These are phyloP conservation scores for Poecile montanus DNA, from an alignment of 2,797 vertebrate genomes.

Conservation along the genomic window DNA sequence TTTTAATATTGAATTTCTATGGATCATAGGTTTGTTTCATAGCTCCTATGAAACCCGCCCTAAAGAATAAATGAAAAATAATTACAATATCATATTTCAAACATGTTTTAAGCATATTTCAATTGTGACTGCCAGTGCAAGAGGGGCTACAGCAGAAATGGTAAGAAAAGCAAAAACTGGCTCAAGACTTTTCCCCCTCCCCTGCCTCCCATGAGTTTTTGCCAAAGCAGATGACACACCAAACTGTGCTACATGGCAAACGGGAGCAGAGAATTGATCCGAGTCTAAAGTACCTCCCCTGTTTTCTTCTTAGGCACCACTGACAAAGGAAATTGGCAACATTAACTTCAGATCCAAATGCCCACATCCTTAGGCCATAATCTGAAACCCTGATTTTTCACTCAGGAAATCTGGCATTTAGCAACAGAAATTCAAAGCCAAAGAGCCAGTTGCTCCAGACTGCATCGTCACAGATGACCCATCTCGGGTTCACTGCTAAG, in stretches of 20 bases:
- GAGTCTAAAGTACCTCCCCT: neutral
- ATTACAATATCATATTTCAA: neutral
- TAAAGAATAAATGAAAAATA: neutral
- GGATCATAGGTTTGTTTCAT: neutral
- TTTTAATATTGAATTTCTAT: slow-evolving; percentile 12
- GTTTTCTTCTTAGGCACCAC: neutral
- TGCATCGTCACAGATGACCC: neutral
- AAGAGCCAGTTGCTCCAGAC: neutral
- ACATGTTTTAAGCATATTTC: neutral
- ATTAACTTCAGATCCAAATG: neutral
- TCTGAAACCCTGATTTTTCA: neutral
- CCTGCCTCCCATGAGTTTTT: neutral
- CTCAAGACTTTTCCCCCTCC: neutral
- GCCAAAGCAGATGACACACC: neutral
- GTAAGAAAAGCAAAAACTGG: neutral
- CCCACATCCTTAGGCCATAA: neutral
- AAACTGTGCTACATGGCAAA: neutral
- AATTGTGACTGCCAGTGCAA: neutral
- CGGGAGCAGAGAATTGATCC: neutral
- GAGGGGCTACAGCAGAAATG: neutral
- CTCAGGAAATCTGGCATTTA: neutral
- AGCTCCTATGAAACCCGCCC: neutral
- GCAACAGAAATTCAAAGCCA: neutral
- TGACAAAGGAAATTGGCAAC: neutral
- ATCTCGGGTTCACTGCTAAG: neutral